These are phyloP conservation scores for Lissonota sp. DNA, from an alignment of 2,888 invertebrate genomes.

Conservation along the genomic window DNA sequence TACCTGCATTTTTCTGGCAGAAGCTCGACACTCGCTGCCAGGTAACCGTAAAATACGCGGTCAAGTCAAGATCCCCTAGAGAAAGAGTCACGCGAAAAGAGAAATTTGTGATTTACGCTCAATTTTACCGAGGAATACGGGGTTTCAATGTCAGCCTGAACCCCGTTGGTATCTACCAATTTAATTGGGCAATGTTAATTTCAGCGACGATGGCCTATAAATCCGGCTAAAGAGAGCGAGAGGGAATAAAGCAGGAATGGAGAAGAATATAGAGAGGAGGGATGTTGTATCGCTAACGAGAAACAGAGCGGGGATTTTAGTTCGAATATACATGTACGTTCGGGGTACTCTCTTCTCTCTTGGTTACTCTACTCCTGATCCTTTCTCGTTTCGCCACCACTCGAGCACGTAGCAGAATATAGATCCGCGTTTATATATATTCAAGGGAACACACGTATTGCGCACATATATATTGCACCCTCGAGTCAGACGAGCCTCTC, in stretches of 20 bases:
- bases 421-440: constrained; percentile 14
- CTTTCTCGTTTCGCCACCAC: constrained; percentile 66
- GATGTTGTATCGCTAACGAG: constrained; percentile 79
- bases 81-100: constrained; percentile 32
- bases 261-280: background rate
- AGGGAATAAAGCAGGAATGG: background rate
- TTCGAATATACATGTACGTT: constrained; percentile 67
- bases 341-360: constrained; percentile 33
- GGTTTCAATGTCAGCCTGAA: constrained; percentile 79
- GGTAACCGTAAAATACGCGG: too few relatives aligned
- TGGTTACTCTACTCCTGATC: constrained; percentile 38
- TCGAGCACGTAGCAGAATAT: constrained; percentile 46
- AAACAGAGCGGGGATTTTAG: constrained; percentile 76
- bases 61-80: too few relatives aligned
- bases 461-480: constrained; percentile 78
- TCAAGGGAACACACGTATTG: constrained; percentile 71
- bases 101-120: constrained; percentile 72
- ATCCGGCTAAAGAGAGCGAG: constrained; percentile 61
- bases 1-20: too few relatives aligned
- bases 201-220: constrained; percentile 83
- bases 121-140: constrained; percentile 75
- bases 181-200: constrained; percentile 84
- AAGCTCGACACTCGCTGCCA: too few relatives aligned
- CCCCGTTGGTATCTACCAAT: constrained; percentile 81
- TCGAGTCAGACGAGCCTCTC: constrained; percentile 61